phyloP scores from a whole-genome alignment of 2,888 invertebrate species.

The Pherbina coryleti region DNA sequence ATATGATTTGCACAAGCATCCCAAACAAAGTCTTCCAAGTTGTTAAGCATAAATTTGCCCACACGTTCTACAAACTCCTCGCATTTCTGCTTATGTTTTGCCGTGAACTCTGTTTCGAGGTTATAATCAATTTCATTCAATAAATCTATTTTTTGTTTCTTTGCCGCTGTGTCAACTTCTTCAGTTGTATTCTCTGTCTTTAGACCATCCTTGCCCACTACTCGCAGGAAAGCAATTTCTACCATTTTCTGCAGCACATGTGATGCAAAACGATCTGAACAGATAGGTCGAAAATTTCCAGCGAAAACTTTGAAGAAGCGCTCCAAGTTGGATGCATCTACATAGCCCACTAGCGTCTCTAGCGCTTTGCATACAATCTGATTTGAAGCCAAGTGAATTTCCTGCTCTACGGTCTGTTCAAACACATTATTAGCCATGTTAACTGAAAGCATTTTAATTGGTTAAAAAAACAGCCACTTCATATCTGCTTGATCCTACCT shows the following conservation, averaged over 20 bases:
- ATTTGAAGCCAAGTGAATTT: constrained; percentile 81
- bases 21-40: constrained; percentile 86
- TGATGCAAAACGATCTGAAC: constrained; percentile 82
- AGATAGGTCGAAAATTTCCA: constrained; percentile 77
- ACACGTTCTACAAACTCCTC: constrained; percentile 78
- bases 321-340: constrained; percentile 75
- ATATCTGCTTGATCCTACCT: constrained; percentile 67
- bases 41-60: constrained; percentile 83
- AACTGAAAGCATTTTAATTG: constrained; percentile 50
- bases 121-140: constrained; percentile 63
- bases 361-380: constrained; percentile 84
- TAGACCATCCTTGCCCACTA: constrained; percentile 49
- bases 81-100: constrained; percentile 73
- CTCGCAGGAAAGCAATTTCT: constrained; percentile 65
- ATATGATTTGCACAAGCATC: constrained; percentile 84
- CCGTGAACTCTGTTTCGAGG: constrained; percentile 64
- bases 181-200: not conserved
- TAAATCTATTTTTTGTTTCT: constrained; percentile 55
- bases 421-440: constrained; percentile 81
- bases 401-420: constrained; percentile 78
- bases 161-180: constrained; percentile 55
- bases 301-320: constrained; percentile 76
- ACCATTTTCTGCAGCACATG: constrained; percentile 81
- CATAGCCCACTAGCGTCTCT: constrained; percentile 80
- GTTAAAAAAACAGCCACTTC: not conserved